Evolutionary conservation across 2,797 vertebrate species (phyloP).

Genomic region (Hyperoplus lanceolatus): DNA sequence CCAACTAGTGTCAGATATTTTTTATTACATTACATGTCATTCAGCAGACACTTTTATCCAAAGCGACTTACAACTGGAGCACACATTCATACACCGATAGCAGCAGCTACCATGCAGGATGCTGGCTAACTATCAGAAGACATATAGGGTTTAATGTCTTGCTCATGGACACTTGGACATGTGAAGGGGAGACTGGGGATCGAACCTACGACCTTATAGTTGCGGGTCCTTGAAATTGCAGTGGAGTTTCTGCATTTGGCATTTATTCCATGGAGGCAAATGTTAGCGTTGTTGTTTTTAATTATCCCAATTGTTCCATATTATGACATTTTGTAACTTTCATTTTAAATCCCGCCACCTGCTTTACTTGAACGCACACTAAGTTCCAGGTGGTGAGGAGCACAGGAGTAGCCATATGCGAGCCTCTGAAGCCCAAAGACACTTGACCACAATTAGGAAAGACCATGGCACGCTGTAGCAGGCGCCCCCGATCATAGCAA

Average conservation of each 20-base stretch:
- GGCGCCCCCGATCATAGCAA: constrained; percentile 51
- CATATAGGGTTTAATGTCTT: no score
- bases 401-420: not conserved
- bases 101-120: no score
- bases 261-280: not conserved
- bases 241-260: not conserved
- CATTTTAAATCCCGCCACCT: constrained; percentile 9
- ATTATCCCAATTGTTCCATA: constrained; percentile 17
- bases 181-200: no score
- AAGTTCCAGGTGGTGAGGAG: constrained; percentile 16
- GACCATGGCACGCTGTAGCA: constrained; percentile 21
- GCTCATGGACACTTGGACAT: no score
- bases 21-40: not conserved
- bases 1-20: constrained; percentile 1
- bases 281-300: not conserved
- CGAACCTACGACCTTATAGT: no score
- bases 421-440: constrained; percentile 38
- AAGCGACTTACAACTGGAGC: no score
- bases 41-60: no score
- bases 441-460: constrained; percentile 54
- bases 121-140: no score
- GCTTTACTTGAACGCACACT: not conserved
- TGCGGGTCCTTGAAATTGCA: not conserved
- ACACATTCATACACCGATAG: no score
- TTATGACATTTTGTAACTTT: not conserved